Base-by-base conservation (phyloP, 2,888 invertebrate genomes). In the Dasysyrphus albostriatus region DNA sequence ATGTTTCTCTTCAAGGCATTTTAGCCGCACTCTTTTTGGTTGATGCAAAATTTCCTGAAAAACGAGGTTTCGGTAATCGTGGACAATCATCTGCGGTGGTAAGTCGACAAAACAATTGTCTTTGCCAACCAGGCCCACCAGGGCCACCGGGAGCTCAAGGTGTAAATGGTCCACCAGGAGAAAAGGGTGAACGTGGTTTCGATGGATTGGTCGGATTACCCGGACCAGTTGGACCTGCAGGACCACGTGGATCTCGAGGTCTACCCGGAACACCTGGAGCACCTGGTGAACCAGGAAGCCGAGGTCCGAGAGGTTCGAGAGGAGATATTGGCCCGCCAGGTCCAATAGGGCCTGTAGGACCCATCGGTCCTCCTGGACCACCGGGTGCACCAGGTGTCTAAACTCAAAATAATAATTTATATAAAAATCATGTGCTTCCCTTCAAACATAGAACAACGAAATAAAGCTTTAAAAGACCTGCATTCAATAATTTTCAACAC, bases 111-210 rank as follows among this genome's bases (percentile, higher is more conserved):
- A 14, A 19, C 7, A 51, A 49, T 37, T 69, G 69, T 4, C 3
- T 39, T 5, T 69, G 88, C 29, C 88, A 79, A 29, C 88, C 85
- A 4, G 88, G 88, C 0, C 67, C 49, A 19, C 58, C 88, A 9
- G 88, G 88, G 7, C 70, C 58, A 4, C 12, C 56, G 1, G 77
- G 79, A 14, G n/a, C n/a, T 44, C 19, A 37, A 24, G 69, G 69
- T 10, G 24, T 24, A 0, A 65, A 9, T 7, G 88, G 88, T 9
- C n/a, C 56, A 3, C 54, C 65, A 8, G 88, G 88, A 24, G 10
- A 19, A 4, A 76, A 73, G 12, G 88, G 88, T 34, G 73, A 65
- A 63, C 78, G 88, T 19, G 88, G 88, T 1, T 76, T 82, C 54
- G 83, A 87, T 47, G 88, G 88, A 4, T 24, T 79, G 16, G 3